phyloP scores from a whole-genome alignment of 2,797 vertebrate species.

The Xiphorhynchus erythropygius region DNA sequence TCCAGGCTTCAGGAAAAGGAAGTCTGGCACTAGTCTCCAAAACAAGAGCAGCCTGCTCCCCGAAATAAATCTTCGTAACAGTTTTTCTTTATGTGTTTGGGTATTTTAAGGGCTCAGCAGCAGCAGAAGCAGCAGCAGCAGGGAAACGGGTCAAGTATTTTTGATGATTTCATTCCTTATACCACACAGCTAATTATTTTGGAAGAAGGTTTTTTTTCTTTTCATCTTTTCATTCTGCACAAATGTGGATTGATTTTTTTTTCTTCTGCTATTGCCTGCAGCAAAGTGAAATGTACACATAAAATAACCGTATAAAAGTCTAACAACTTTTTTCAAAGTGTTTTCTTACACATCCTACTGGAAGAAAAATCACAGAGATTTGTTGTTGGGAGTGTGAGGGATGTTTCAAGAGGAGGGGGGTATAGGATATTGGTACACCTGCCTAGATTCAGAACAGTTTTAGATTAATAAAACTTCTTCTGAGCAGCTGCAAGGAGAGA shows the following conservation, averaged over 20 bases:
- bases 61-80: neutral
- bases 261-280: conserved; percentile 35
- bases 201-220: neutral
- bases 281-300: conserved; percentile 49
- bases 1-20: neutral
- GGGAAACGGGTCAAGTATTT: neutral
- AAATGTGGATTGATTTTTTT: conserved; percentile 52
- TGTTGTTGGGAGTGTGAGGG: neutral
- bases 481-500: neutral
- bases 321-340: conserved; percentile 32
- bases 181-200: conserved; percentile 53
- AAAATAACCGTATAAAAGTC: conserved; percentile 40
- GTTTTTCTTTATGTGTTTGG: neutral
- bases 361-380: neutral
- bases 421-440: neutral
- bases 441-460: neutral
- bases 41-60: neutral
- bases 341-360: conserved; percentile 2
- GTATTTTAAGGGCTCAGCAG: neutral
- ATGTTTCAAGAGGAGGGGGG: neutral
- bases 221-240: conserved; percentile 8
- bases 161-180: conserved; percentile 17
- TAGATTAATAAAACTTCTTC: neutral
- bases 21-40: neutral
- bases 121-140: neutral